Conservation (phyloP, 2,113 vertebrate species). For the Athene cunicularia region DNA sequence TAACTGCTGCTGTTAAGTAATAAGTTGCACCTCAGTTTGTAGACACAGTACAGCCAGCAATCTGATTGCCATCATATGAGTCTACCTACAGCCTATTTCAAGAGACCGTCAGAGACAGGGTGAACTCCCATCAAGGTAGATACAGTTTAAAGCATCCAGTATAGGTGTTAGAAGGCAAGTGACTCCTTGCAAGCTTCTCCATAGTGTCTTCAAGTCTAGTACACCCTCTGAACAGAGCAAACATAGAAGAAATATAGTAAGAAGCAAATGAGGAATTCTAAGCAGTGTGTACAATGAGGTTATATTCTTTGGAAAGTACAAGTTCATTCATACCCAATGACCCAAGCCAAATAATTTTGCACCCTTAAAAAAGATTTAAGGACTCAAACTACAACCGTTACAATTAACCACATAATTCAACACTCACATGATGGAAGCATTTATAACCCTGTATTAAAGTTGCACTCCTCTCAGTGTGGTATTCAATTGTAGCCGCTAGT, state of each 20-base stretch:
- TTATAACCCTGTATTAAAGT: background rate
- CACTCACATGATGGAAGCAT: background rate
- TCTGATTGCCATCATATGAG: background rate
- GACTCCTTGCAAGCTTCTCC: background rate
- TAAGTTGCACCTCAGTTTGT: background rate
- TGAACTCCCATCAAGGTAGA: background rate
- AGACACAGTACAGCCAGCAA: background rate
- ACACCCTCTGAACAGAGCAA: background rate
- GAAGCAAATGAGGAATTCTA: background rate
- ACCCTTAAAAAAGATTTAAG: background rate
- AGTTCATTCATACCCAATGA: background rate
- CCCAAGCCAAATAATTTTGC: background rate
- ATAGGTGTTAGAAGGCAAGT: background rate
- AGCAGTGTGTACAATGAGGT: background rate
- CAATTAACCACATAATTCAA: background rate
- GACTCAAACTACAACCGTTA: background rate
- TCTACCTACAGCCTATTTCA: background rate
- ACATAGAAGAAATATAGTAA: background rate
- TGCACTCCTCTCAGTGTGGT: background rate
- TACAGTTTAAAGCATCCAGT: background rate
- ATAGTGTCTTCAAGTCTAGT: background rate
- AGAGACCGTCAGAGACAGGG: background rate
- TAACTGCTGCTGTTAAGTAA: background rate
- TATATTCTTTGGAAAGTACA: background rate
- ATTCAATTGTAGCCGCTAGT: background rate